These are phyloP conservation scores for Falco peregrinus DNA, from an alignment of 2,797 vertebrate species.

Conservation along the genomic window DNA sequence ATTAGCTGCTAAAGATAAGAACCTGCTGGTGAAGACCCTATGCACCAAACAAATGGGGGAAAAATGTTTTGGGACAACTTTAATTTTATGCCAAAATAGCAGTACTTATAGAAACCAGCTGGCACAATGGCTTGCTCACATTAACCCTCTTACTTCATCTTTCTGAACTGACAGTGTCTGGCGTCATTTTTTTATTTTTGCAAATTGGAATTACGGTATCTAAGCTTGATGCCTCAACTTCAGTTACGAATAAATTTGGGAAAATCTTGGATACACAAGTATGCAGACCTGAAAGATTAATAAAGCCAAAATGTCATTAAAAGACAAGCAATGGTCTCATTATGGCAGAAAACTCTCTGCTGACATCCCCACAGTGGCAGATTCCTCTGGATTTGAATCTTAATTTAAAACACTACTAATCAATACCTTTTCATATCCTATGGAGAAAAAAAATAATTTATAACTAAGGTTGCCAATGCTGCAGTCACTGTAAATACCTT, in stretches of 20 bases:
- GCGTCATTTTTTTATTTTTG: background rate
- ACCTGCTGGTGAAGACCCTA: constrained; percentile 19
- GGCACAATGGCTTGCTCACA: background rate
- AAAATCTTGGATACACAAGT: background rate
- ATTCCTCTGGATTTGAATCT: background rate
- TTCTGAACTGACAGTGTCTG: background rate
- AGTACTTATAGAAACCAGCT: constrained; percentile 2
- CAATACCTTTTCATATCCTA: background rate
- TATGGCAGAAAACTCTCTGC: background rate
- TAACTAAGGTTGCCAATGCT: background rate
- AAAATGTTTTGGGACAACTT: background rate
- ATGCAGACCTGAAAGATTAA: background rate
- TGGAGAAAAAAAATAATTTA: constrained; percentile 15
- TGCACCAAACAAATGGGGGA: background rate
- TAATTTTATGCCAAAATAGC: background rate
- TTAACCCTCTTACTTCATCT: background rate
- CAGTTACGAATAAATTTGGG: background rate
- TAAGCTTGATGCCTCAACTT: background rate
- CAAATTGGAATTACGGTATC: background rate
- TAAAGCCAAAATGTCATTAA: background rate
- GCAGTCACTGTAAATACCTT: constrained; percentile 12
- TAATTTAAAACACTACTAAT: constrained; percentile 38
- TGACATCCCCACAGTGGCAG: background rate
- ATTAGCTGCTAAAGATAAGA: constrained; percentile 23
- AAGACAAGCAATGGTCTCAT: background rate